Evolutionary conservation across 2,797 vertebrate species (phyloP).

Genomic region (Alectoris magna): DNA sequence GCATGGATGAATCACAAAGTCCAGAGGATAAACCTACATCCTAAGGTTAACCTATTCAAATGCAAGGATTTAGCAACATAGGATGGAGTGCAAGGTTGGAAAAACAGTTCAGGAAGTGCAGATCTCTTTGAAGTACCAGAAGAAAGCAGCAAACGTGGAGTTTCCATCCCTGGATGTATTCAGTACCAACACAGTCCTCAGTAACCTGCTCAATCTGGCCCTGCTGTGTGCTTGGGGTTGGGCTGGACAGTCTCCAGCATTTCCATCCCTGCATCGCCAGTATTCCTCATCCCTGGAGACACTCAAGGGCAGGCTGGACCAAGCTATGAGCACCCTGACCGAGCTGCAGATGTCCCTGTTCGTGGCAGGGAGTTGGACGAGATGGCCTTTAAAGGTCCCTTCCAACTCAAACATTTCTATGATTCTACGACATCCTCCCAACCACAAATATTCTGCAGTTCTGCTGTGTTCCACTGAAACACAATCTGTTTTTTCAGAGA

Average conservation of each 20-base stretch:
- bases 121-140: neutral
- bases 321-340: too few relatives aligned
- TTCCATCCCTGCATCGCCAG: too few relatives aligned
- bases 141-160: neutral
- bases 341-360: too few relatives aligned
- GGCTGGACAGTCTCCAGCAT: too few relatives aligned
- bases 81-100: neutral
- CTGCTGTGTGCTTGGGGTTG: neutral
- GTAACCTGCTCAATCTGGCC: neutral
- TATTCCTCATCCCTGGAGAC: too few relatives aligned
- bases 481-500: neutral
- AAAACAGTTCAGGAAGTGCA: neutral
- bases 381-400: too few relatives aligned
- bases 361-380: too few relatives aligned
- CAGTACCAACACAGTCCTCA: accelerated
- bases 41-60: neutral
- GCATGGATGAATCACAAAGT: neutral
- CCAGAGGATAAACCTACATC: neutral
- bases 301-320: too few relatives aligned
- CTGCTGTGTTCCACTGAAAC: neutral
- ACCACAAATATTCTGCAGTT: neutral
- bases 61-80: neutral
- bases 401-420: too few relatives aligned
- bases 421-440: neutral
- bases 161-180: neutral